Conservation (phyloP, 2,113 vertebrate genomes). For the Centrocercus urophasianus region DNA sequence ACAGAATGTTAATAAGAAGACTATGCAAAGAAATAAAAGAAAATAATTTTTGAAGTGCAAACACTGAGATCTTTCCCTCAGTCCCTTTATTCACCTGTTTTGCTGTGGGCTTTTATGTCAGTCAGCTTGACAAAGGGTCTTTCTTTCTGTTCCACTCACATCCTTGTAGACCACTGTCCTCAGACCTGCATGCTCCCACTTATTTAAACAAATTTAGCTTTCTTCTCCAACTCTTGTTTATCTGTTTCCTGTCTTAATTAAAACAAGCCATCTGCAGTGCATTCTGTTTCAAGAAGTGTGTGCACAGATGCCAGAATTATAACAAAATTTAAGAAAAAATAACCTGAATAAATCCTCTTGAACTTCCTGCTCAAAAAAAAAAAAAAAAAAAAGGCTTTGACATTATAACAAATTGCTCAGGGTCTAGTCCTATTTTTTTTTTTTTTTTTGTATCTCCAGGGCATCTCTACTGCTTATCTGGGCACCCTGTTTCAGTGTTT, state of each 20-base stretch:
- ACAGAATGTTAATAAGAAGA: background rate
- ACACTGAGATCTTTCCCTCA: background rate
- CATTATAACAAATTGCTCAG: background rate
- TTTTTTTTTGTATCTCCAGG: background rate
- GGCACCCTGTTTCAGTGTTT: background rate
- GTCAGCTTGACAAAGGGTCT: background rate
- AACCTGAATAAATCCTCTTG: background rate
- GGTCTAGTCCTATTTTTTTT: background rate
- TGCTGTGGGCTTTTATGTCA: background rate
- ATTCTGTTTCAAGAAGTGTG: background rate
- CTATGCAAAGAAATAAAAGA: background rate
- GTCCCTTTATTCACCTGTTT: background rate
- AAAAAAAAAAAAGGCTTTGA: background rate
- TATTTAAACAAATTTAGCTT: background rate
- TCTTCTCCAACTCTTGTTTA: background rate
- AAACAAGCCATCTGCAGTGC: background rate
- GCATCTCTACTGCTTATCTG: background rate
- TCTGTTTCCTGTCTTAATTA: background rate
- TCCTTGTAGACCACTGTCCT: background rate
- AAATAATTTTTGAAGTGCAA: background rate
- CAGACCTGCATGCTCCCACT: background rate
- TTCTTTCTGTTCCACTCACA: rapidly evolving
- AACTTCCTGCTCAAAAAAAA: background rate
- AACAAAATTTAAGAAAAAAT: background rate
- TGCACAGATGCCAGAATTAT: background rate